These are phyloP conservation scores for Lasioglossum leucozonium DNA, from an alignment of 2,888 invertebrate genomes.

Conservation along the genomic window DNA sequence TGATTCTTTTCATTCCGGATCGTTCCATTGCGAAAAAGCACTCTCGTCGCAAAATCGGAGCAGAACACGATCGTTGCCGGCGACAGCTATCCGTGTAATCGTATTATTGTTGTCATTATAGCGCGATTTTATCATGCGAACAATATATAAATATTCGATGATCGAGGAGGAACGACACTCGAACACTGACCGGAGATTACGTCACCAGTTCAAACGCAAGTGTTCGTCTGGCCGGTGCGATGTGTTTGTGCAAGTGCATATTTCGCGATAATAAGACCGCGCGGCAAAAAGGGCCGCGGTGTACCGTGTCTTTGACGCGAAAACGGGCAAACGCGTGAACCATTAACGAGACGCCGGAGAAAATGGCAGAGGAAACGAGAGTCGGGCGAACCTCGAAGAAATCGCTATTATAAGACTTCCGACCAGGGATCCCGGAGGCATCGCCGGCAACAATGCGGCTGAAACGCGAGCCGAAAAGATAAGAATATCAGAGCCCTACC, in stretches of 20 bases:
- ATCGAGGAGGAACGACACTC: neutral
- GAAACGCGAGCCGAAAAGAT: slow-evolving; percentile 67
- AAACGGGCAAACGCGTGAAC: slow-evolving; percentile 48
- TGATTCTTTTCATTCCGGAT: neutral
- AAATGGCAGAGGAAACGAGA: slow-evolving; percentile 55
- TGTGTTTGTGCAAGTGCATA: slow-evolving; percentile 63
- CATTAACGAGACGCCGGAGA: slow-evolving; percentile 62
- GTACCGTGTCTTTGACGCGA: slow-evolving; percentile 44
- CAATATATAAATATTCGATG: neutral
- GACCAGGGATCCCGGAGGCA: slow-evolving; percentile 63
- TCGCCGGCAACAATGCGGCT: slow-evolving; percentile 58
- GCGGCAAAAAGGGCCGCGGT: neutral
- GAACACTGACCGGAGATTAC: neutral
- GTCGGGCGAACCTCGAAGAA: slow-evolving; percentile 64
- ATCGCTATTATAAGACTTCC: slow-evolving; percentile 70
- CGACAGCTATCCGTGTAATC: neutral
- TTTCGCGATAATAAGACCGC: slow-evolving; percentile 21
- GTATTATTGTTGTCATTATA: neutral
- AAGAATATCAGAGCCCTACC: slow-evolving; percentile 73
- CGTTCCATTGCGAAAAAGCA: neutral
- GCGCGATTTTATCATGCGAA: neutral
- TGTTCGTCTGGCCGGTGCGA: slow-evolving; percentile 1
- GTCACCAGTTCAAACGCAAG: slow-evolving; percentile 23
- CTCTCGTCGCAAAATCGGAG: neutral
- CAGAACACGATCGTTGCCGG: neutral